These are phyloP conservation scores for Rhincodon typus DNA, from an alignment of 2,797 vertebrate genomes.

Conservation along the genomic window DNA sequence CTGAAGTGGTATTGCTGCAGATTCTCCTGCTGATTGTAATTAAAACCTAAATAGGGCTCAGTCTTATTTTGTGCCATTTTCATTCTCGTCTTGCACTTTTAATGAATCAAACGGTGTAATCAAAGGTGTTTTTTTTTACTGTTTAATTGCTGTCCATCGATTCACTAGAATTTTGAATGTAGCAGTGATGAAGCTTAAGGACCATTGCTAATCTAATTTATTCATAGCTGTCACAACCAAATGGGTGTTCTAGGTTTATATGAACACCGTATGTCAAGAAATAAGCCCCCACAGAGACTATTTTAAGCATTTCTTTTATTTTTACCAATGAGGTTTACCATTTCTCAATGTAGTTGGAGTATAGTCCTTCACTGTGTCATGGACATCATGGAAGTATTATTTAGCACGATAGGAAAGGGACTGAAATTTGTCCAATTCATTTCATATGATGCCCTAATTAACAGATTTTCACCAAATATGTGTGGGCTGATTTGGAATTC, in stretches of 20 bases:
- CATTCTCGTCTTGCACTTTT: background rate
- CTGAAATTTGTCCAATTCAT: background rate
- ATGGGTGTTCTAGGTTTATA: background rate
- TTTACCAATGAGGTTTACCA: background rate
- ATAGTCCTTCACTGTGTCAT: background rate
- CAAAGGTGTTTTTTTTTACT: background rate
- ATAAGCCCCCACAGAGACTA: background rate
- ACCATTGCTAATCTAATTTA: background rate
- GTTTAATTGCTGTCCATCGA: background rate
- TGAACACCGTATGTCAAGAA: background rate
- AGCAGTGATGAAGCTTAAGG: background rate
- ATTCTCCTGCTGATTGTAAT: background rate
- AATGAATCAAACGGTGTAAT: background rate
- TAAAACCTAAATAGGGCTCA: background rate
- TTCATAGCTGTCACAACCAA: background rate
- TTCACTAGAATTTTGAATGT: background rate
- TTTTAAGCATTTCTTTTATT: background rate
- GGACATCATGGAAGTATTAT: background rate
- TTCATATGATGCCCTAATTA: background rate
- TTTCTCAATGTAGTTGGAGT: no score
- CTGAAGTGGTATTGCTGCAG: background rate
- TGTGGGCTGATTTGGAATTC: background rate
- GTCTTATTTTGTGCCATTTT: background rate
- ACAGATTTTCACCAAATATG: background rate
- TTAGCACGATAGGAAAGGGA: background rate